Evolutionary conservation across 2,797 vertebrate genomes (phyloP), one percentile per base, ranked within the genome.

Genomic region (Scleropages formosus): DNA sequence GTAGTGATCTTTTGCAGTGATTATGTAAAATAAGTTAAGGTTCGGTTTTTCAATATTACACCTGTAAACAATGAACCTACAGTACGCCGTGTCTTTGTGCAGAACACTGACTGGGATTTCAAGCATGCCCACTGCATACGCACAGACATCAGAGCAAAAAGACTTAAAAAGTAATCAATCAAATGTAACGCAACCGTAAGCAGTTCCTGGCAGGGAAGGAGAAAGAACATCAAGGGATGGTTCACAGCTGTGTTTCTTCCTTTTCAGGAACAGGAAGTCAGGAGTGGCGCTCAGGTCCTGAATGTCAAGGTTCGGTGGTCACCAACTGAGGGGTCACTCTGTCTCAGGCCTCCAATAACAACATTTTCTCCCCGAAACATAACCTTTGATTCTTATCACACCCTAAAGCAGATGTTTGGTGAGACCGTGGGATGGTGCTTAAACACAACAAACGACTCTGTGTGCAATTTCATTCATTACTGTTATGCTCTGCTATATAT

Each of bases 141-240:
- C 77, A 82, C 80, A 81, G 81, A 87, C 84, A 86, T 86, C 84
- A 84, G 87, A 85, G 86, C 74, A 77, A 86, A 87, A 85, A 90
- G 87, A 88, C 87, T 88, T 91, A 89, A 91, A 89, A 90, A 90
- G 89, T 82, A 85, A 86, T 89, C 87, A 85, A 86, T 89, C 83
- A 86, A 75, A 81, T 80, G 79, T 83, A 82, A 76, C 79, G 71
- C 65, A 60, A 22, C 80, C 80, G 78, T 26, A 79, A 85, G 80
- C 85, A 78, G 87, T 84, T 91, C 88, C 89, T 83, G 77, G 53
- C 86, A 86, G 86, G 85, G 88, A 87, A 84, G 71, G 39, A 70
- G 78, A 82, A 59, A 72, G 59, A 80, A 84, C 88, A 84, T 75
- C 73, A 79, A 80, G 82, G 81, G 80, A 82, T 79, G 80, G 82